Evolutionary conservation across 2,797 vertebrate species (phyloP).

Genomic region (Phrynocephalus guinanensis): DNA sequence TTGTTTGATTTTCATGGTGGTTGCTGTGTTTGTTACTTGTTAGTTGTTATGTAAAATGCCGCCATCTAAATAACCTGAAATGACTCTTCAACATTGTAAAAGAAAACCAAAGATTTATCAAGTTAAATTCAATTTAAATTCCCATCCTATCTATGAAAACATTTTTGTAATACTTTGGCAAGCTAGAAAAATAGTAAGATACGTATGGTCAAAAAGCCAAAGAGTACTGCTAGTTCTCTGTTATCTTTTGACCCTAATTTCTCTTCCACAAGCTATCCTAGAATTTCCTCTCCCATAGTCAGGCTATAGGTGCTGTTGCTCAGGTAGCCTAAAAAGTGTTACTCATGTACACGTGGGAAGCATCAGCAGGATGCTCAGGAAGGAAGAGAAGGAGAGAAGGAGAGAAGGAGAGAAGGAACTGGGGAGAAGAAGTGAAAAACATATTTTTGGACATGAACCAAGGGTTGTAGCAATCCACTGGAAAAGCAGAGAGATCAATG

Average conservation of each 20-base stretch:
- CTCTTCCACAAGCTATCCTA: not conserved
- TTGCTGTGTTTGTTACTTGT: not conserved
- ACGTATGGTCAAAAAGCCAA: conserved; percentile 65
- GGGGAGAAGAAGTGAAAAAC: not conserved
- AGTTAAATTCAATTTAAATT: conserved; percentile 38
- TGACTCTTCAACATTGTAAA: not conserved
- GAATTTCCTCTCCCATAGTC: not conserved
- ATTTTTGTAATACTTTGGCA: conserved; percentile 63
- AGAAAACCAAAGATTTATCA: conserved; percentile 46
- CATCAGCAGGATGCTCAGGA: not conserved
- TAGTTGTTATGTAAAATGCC: not conserved
- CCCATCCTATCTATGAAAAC: conserved; percentile 72
- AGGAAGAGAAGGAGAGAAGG: not conserved
- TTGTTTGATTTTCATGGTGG: not conserved
- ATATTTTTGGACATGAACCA: not conserved
- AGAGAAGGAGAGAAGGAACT: not conserved
- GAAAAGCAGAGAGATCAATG: not conserved
- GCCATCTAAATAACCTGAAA: not conserved
- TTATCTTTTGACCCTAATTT: conserved; percentile 35
- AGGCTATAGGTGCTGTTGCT: not conserved
- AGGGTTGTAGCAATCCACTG: not conserved
- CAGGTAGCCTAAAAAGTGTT: not conserved
- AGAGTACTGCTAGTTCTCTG: conserved; percentile 45
- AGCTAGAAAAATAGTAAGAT: conserved; percentile 66
- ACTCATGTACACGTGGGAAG: not conserved